Evolutionary conservation across 2,113 vertebrate genomes (phyloP).

Genomic region (Nycticorax nycticorax): DNA sequence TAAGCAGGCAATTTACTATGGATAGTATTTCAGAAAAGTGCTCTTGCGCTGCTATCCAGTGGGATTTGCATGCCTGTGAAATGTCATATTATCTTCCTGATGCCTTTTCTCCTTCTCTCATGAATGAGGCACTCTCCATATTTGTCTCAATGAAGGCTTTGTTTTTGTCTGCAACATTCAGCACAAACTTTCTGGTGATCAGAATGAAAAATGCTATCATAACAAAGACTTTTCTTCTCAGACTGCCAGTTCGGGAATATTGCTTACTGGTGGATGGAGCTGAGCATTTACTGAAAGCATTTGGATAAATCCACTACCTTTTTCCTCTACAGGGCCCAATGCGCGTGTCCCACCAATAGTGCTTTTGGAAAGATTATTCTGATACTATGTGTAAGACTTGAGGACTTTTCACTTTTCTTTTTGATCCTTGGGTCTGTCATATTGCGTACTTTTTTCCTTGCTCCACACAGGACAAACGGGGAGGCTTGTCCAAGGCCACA

Average conservation of each 20-base stretch:
- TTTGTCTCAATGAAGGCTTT: constrained; percentile 56
- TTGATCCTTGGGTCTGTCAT: not conserved
- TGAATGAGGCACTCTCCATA: constrained; percentile 36
- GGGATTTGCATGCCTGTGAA: constrained; percentile 25
- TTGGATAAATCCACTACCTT: not conserved
- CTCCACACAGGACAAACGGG: not conserved
- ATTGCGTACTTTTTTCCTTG: not conserved
- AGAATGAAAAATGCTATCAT: not conserved
- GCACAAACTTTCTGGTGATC: not conserved
- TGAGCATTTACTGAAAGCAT: not conserved
- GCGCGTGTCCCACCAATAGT: accelerated
- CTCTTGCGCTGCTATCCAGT: not conserved
- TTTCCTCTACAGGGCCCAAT: not conserved
- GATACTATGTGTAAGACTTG: not conserved
- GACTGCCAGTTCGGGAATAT: not conserved
- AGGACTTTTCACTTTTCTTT: not conserved
- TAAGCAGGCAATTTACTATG: not conserved
- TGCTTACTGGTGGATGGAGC: not conserved
- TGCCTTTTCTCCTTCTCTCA: not conserved
- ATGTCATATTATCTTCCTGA: constrained; percentile 34
- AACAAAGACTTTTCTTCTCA: not conserved
- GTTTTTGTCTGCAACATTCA: not conserved
- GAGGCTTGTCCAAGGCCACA: not conserved
- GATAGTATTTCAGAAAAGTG: not conserved
- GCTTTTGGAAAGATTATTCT: not conserved